Evolutionary conservation across 2,113 vertebrate genomes (phyloP).

Genomic region (Dermatemys mawii): DNA sequence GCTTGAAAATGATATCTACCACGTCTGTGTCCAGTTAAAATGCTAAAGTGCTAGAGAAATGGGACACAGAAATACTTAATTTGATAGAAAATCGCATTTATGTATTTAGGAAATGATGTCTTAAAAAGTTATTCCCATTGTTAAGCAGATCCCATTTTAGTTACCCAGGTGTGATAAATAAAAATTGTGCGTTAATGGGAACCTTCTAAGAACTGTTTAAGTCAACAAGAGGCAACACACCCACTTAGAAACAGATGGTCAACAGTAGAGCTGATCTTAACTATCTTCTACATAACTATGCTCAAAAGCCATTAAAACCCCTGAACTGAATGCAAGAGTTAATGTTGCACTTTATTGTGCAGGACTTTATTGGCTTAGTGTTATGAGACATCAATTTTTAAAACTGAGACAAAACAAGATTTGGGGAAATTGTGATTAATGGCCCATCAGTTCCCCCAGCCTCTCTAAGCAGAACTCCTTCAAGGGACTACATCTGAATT

Average conservation of each 20-base stretch:
- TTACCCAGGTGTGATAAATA: conserved; percentile 56
- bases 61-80: conserved; percentile 58
- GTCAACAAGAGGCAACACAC: background rate
- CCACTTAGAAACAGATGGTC: background rate
- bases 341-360: background rate
- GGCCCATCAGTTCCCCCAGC: rapidly evolving
- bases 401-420: background rate
- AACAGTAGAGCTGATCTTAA: background rate
- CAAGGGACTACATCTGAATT: background rate
- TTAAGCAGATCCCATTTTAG: conserved; percentile 47
- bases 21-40: conserved; percentile 47
- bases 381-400: background rate
- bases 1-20: conserved; percentile 1
- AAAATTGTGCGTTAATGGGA: conserved; percentile 18
- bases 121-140: conserved; percentile 31
- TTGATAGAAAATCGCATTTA: conserved; percentile 56
- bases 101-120: conserved; percentile 48
- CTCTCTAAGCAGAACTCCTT: background rate
- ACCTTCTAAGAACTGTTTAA: conserved; percentile 50
- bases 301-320: background rate
- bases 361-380: background rate
- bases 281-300: background rate
- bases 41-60: conserved; percentile 48
- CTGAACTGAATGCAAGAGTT: background rate
- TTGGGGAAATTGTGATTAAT: background rate